Evolutionary conservation across 2,888 invertebrate genomes (phyloP).

Genomic region (Leucophenga montana): DNA sequence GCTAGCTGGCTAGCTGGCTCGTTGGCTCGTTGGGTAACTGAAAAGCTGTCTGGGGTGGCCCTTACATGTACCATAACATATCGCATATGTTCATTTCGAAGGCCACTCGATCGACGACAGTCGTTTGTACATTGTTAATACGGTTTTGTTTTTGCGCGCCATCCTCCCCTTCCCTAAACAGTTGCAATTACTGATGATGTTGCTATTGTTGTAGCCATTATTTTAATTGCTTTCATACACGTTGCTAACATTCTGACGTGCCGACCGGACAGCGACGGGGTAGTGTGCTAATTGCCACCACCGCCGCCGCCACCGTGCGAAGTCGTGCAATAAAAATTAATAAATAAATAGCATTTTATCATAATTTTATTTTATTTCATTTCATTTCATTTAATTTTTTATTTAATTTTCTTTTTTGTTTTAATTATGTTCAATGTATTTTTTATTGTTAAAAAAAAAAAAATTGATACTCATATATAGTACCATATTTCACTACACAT

Average conservation of each 20-base stretch:
- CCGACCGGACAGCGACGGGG: not conserved
- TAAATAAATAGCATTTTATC: conserved; percentile 1
- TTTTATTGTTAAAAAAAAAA: conserved; percentile 39
- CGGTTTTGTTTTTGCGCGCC: not conserved
- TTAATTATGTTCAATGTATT: conserved; percentile 36
- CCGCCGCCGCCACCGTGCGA: not conserved
- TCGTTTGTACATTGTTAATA: conserved; percentile 42
- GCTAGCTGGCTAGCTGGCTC: too few species aligned
- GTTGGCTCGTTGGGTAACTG: too few species aligned
- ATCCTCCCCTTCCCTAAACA: too few species aligned
- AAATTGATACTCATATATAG: conserved; percentile 5
- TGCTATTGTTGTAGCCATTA: conserved; percentile 40
- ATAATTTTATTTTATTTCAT: conserved; percentile 14
- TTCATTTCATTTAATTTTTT: conserved; percentile 11
- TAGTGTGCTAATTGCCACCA: too few species aligned
- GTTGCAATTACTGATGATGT: not conserved
- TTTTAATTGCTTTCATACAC: conserved; percentile 51
- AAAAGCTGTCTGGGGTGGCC: too few species aligned
- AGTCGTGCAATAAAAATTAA: conserved; percentile 10
- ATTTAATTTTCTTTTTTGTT: conserved; percentile 27
- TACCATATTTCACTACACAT: not conserved
- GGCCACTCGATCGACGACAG: too few species aligned
- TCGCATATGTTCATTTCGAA: conserved; percentile 1
- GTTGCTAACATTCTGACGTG: conserved; percentile 10
- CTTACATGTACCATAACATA: too few species aligned